Base-by-base conservation (phyloP, 2,888 invertebrate species). In the Stramonita haemastoma region DNA sequence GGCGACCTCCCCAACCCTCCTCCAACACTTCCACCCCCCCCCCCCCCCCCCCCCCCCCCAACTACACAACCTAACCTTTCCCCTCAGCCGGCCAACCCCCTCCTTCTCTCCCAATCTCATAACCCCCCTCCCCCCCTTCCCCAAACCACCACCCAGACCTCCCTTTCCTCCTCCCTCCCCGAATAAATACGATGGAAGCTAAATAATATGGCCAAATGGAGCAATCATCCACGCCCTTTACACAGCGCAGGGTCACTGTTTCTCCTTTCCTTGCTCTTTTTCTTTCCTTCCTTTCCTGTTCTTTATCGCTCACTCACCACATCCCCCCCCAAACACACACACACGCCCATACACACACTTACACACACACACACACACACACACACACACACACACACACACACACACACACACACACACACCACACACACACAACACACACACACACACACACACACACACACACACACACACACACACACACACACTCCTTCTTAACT, bases 391-490 rank as follows among this genome's bases (percentile, higher is more conserved):
- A 73, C 79, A 77, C 36, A 36, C 84, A 84, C 36, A 19, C 29
- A 4, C 2, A 73, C 73, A 19, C 29, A 29, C 73, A 29, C 29
- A 73, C 29, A 19, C 29, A 29, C 73, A 29, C 73, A 29, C 15
- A 66, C 4, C 13, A 66, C 73, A 73, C 73, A 19, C 29, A 29
- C 73, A 73, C 73, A n/a, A 57, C 57, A 57, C 57, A 57, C 57
- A 73, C 73, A 29, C 73, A 73, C 73, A 29, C 73, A 73, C 73
- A 29, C 73, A 73, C 73, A 29, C 73, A 73, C 73, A 15, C 73
- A 29, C 73, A 15, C 73, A 73, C 73, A 73, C 73, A 73, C 73
- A 29, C 70, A 73, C 73, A 29, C 73, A 73, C 73, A 73, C 73
- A 73, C n/a, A 73, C 73, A 29, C 73, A 73, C 26, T 70, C 22